These are phyloP conservation scores for Megalopta genalis DNA, from an alignment of 1,140 invertebrate species.

Conservation along the genomic window DNA sequence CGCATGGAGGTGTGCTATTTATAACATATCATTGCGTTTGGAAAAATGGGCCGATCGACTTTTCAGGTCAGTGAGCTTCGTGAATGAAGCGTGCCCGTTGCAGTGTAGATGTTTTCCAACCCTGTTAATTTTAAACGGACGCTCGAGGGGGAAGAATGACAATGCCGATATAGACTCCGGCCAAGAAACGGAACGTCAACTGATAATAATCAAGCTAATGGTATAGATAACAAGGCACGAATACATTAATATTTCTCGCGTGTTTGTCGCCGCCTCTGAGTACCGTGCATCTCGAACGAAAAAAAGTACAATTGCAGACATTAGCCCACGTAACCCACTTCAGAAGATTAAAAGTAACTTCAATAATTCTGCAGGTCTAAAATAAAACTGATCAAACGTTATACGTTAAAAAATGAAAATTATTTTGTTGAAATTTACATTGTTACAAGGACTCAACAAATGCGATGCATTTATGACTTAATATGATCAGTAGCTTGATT, in stretches of 20 bases:
- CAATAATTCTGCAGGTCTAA: neutral
- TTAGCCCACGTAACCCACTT: neutral
- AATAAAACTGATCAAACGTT: neutral
- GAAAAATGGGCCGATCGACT: constrained; percentile 55
- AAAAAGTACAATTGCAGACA: too few relatives aligned
- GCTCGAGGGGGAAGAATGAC: constrained; percentile 44
- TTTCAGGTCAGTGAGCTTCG: constrained; percentile 58
- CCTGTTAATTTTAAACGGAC: constrained; percentile 62
- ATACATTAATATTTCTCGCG: neutral
- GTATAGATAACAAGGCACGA: neutral
- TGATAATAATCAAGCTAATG: constrained; percentile 33
- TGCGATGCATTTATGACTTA: too few relatives aligned
- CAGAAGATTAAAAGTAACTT: neutral
- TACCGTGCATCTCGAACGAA: too few relatives aligned
- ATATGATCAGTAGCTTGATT: too few relatives aligned
- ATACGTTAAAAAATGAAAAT: neutral
- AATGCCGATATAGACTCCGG: constrained; percentile 44
- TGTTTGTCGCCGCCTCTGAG: neutral
- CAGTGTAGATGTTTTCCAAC: constrained; percentile 39
- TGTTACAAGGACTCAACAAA: too few relatives aligned
- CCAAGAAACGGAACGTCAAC: constrained; percentile 25
- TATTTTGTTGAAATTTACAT: too few relatives aligned
- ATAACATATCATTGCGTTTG: constrained; percentile 48
- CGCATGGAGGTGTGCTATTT: constrained; percentile 27
- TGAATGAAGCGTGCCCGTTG: constrained; percentile 55